phyloP scores from a whole-genome alignment of 1,140 invertebrate species.

The Drosophila quadrilineata region DNA sequence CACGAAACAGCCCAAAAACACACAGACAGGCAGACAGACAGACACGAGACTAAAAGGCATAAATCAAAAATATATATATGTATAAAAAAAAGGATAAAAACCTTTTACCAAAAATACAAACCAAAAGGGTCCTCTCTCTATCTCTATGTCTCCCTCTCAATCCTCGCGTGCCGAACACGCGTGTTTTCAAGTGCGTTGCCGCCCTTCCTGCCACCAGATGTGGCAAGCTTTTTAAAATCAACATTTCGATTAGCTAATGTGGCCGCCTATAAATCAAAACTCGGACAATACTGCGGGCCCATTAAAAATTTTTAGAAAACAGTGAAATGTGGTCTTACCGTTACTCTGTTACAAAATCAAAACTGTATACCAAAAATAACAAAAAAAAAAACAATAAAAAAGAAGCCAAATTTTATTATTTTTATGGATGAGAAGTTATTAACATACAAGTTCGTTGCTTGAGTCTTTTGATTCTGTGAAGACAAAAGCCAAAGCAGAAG shows the following conservation, averaged over 20 bases:
- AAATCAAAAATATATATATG: slow-evolving; percentile 68
- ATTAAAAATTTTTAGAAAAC: slow-evolving; percentile 39
- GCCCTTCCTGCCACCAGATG: background rate
- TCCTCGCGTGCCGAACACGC: slow-evolving; percentile 34
- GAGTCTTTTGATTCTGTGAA: slow-evolving; percentile 57
- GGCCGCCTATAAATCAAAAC: slow-evolving; percentile 61
- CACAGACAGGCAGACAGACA: too few relatives aligned
- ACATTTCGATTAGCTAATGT: slow-evolving; percentile 69
- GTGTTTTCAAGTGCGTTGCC: slow-evolving; percentile 44
- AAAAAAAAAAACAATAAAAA: background rate
- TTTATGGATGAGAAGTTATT: slow-evolving; percentile 33
- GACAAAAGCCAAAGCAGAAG: slow-evolving; percentile 38
- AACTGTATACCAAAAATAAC: slow-evolving; percentile 9
- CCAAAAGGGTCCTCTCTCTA: slow-evolving; percentile 7
- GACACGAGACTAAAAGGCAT: slow-evolving; percentile 42
- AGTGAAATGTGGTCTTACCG: slow-evolving; percentile 50
- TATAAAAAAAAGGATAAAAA: slow-evolving; percentile 40
- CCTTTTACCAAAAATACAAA: slow-evolving; percentile 14
- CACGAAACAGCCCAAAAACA: slow-evolving; percentile 45
- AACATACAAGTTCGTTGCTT: slow-evolving; percentile 54
- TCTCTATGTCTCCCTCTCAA: background rate
- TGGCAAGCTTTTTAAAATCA: slow-evolving; percentile 13
- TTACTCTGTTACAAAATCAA: slow-evolving; percentile 62
- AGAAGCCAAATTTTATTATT: slow-evolving; percentile 20
- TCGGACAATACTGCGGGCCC: slow-evolving; percentile 36